Base-by-base conservation (phyloP, 2,888 invertebrate genomes). In the Eubasilissa splendida region DNA sequence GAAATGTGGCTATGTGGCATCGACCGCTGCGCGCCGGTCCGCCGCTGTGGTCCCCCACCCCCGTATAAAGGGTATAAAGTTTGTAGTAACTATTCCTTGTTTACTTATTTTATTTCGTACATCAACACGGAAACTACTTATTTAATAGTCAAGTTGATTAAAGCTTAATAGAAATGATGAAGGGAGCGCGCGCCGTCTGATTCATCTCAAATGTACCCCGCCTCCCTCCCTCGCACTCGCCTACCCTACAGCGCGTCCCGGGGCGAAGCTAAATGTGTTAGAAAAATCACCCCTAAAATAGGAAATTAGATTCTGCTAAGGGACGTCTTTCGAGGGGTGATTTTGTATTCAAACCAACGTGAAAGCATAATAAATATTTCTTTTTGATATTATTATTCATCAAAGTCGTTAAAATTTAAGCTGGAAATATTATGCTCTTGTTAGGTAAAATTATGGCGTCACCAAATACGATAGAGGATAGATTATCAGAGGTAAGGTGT, bases 251-350 rank as follows among this genome's bases (percentile, higher is more conserved):
- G 12, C 31, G 31, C 65, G 31, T 33, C 22, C 65, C 22, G 54
- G 10, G 52, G 52, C 33, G 53, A 65, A 53, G n/a, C 7, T 65
- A 76, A 76, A 75, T 75, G 60, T 60, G 76, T 56, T 54, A n/a
- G 63, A 63, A 59, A 65, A 59, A 65, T 65, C 54, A 65, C 53
- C 65, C 65, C 76, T 65, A 33, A 65, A 54, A 76, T 22, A 52
- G 65, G 76, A 76, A 76, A 76, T 76, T 76, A 65, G 76, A 76
- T 76, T 76, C 76, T 22, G 76, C 22, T 65, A 63, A 31, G 76
- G 76, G 53, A 54, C 8, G 54, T 8, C n/a, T 33, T 33, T 2
- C 53, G 8, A 75, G 54, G 76, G 63, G 73, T n/a, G 50, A 14
- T 4, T 54, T 52, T 65, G 76, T 56, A 54, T 52, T 42, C 76